Evolutionary conservation across 2,113 vertebrate genomes (phyloP).

Genomic region (Oryzias woworae): DNA sequence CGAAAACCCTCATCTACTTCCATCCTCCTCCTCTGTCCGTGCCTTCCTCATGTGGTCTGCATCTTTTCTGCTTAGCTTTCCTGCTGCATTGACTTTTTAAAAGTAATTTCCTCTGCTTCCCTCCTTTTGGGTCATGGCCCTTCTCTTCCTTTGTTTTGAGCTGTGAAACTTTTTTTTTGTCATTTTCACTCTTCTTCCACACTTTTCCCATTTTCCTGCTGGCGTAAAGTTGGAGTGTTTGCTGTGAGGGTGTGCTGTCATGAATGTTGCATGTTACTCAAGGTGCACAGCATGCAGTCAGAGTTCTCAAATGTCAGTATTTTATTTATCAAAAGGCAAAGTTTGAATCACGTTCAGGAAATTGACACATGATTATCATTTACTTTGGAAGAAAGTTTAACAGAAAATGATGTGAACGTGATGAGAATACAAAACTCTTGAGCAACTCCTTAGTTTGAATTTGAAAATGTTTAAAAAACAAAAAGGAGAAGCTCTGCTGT

Average conservation of each 20-base stretch:
- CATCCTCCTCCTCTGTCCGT: slow-evolving; percentile 4
- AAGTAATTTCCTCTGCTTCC: not conserved
- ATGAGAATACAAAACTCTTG: no score
- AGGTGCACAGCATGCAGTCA: no score
- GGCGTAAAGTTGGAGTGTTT: not conserved
- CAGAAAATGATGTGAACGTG: no score
- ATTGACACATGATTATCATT: no score
- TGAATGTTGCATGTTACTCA: no score
- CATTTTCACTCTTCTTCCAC: not conserved
- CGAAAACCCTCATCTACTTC: slow-evolving; percentile 29
- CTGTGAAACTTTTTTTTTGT: not conserved
- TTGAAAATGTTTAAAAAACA: not conserved
- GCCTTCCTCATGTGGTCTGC: slow-evolving; percentile 10
- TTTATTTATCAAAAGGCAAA: no score
- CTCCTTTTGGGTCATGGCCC: not conserved
- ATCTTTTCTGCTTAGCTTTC: slow-evolving; percentile 8
- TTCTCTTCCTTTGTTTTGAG: not conserved
- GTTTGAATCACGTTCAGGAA: no score
- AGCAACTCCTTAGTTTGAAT: not conserved
- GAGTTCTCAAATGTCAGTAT: no score
- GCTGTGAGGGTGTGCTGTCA: not conserved
- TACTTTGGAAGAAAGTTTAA: no score
- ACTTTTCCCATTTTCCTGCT: not conserved
- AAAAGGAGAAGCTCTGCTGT: not conserved
- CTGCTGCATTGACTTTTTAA: not conserved